Percentiles rank a stretch among this genome's conserved stretches.
Evolutionary conservation across 2,113 vertebrate genomes (phyloP).

Genomic region (Plectropomus leopardus): DNA sequence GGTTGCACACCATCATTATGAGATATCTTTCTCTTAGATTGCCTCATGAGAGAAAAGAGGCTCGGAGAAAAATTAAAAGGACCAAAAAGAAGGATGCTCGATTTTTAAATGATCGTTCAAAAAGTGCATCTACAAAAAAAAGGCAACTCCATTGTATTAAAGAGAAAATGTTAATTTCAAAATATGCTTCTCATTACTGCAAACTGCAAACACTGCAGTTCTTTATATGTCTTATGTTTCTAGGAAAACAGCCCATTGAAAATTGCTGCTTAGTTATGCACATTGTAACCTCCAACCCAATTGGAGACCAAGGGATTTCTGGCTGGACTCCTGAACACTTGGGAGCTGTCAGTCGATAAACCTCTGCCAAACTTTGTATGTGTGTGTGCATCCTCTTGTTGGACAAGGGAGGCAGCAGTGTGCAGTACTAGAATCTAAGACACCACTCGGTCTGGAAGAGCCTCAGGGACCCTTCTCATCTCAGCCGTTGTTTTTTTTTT

Average conservation of each 20-base stretch:
- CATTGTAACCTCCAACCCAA: slow-evolving; percentile 63
- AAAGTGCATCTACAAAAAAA: slow-evolving; percentile 4
- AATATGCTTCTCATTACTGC: slow-evolving; percentile 20
- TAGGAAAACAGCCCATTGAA: slow-evolving; percentile 34
- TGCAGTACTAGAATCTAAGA: slow-evolving; percentile 73
- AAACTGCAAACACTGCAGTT: slow-evolving; percentile 11
- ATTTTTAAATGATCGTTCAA: neutral
- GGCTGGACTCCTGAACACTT: slow-evolving; percentile 66
- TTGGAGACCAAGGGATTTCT: slow-evolving; percentile 66
- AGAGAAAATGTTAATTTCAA: neutral
- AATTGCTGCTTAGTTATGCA: slow-evolving; percentile 40
- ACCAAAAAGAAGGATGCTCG: neutral
- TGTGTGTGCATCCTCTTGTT: slow-evolving; percentile 35
- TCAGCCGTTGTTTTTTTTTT: slow-evolving; percentile 53
- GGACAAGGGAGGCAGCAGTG: slow-evolving; percentile 58
- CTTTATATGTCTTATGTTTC: slow-evolving; percentile 24
- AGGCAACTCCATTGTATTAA: neutral
- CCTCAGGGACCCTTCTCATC: slow-evolving; percentile 86
- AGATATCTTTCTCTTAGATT: neutral
- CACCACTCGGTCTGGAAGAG: slow-evolving; percentile 87
- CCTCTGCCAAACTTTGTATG: slow-evolving; percentile 54
- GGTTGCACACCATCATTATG: neutral
- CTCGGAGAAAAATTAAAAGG: neutral
- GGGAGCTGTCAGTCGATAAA: slow-evolving; percentile 67
- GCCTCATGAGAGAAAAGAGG: slow-evolving; percentile 6